phyloP scores from a whole-genome alignment of 2,888 invertebrate genomes.

The Sminthurides aquaticus region DNA sequence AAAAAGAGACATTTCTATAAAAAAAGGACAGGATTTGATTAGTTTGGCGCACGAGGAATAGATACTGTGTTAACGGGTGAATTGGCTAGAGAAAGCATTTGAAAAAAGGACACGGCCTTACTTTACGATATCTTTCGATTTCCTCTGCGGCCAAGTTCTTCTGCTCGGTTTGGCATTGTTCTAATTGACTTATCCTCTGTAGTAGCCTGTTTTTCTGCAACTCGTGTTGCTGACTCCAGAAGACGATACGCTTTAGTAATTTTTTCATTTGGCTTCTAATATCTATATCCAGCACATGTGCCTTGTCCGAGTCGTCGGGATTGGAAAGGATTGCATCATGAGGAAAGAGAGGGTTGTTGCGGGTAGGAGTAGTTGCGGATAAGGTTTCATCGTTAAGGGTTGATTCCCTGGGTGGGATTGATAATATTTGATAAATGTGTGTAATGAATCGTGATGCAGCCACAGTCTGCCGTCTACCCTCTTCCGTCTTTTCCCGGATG shows the following conservation, averaged over 20 bases:
- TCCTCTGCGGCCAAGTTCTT: slow-evolving; percentile 9
- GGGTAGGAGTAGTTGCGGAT: background rate
- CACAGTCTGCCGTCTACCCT: slow-evolving; percentile 13
- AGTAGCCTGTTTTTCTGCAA: slow-evolving; percentile 14
- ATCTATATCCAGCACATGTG: slow-evolving; percentile 8
- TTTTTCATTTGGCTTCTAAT: slow-evolving; percentile 17
- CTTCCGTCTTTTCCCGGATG: slow-evolving; percentile 12
- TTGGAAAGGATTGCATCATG: background rate
- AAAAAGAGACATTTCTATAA: slow-evolving; percentile 17
- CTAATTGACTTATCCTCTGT: slow-evolving; percentile 3
- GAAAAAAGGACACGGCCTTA: too few species aligned
- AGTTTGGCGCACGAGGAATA: too few species aligned
- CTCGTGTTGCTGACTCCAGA: slow-evolving; percentile 19
- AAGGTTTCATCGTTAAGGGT: background rate
- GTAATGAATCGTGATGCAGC: slow-evolving; percentile 18
- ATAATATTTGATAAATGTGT: slow-evolving; percentile 17
- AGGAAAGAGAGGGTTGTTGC: background rate
- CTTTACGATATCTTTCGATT: slow-evolving; percentile 16
- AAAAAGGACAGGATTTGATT: background rate
- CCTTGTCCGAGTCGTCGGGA: background rate
- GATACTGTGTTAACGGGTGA: too few species aligned
- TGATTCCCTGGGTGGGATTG: slow-evolving; percentile 17
- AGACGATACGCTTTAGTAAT: slow-evolving; percentile 14
- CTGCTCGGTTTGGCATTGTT: slow-evolving; percentile 15
- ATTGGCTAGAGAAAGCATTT: too few species aligned